A percentile compares a stretch with the other conserved stretches of the same genome.
Evolutionary conservation across 2,888 invertebrate genomes (phyloP).

Genomic region (Colletes collaris): DNA sequence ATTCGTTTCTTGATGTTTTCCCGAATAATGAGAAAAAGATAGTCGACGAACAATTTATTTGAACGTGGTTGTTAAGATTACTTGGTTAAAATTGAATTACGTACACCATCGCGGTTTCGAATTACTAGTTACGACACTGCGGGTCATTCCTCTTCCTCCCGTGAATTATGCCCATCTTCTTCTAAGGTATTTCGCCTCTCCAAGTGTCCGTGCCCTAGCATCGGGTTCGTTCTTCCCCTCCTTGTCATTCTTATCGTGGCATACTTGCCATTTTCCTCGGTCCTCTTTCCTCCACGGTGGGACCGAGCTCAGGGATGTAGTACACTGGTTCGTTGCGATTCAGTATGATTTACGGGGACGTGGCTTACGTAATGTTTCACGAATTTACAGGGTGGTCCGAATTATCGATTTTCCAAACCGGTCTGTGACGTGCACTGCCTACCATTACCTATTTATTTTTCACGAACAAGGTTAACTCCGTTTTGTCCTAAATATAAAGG

Average conservation of each 20-base stretch:
- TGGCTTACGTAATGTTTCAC: constrained; percentile 53
- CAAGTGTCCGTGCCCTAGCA: constrained; percentile 43
- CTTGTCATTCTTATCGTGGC: constrained; percentile 40
- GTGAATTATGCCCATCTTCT: constrained; percentile 30
- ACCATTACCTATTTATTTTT: too few species aligned
- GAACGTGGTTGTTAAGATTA: neutral
- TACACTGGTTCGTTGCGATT: constrained; percentile 63
- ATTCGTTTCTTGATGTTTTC: too few species aligned
- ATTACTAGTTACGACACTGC: constrained; percentile 39
- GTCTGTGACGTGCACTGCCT: neutral
- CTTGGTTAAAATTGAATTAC: neutral
- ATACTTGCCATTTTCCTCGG: constrained; percentile 51
- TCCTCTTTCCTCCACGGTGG: constrained; percentile 10
- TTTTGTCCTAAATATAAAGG: too few species aligned
- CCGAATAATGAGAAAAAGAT: neutral
- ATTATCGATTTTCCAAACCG: constrained; percentile 58
- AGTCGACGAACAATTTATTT: neutral
- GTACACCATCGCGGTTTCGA: neutral
- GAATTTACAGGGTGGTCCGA: constrained; percentile 15
- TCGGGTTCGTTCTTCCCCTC: constrained; percentile 36
- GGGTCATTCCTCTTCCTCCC: constrained; percentile 44
- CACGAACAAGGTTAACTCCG: too few species aligned
- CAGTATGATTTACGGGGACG: constrained; percentile 63
- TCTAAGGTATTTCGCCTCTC: constrained; percentile 37
- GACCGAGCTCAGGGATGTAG: constrained; percentile 64